Evolutionary conservation across 2,113 vertebrate genomes (phyloP), one percentile per base, ranked within the genome.

Genomic region (Sardina pilchardus): DNA sequence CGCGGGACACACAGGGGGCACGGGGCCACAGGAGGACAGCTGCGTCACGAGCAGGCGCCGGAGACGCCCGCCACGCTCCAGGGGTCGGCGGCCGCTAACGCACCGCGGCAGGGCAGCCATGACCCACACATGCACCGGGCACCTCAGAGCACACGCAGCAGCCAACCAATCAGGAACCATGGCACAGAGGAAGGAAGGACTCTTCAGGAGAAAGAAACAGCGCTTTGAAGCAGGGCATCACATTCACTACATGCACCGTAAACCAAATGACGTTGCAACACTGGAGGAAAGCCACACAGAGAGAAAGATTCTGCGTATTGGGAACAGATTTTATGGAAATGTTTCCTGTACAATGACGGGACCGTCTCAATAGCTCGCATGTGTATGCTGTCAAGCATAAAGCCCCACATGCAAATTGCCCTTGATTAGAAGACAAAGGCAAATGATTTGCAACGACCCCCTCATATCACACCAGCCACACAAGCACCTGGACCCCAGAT

Each of bases 371-470:
- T 71, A 34, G 63, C 63, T 34, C 34, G n/a, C 63, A 26, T 26
- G 26, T 30, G n/a, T 34, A 71, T 34, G 26, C 24, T 34, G 30
- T 71, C 63, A 34, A 1, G 9, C 30, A 71, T 14, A 34, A 3
- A 71, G 63, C 63, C 26, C 8, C 14, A 30, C 12, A 71, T 71
- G 63, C 63, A 71, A 71, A 71, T 71, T 34, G 63, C n/a, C 63
- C 63, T 71, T 71, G 63, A 71, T 71, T 71, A 71, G 63, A 71
- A 71, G 63, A 71, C 63, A 71, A 71, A 71, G 63, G 63, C 63
- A 34, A 14, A 71, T 71, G 63, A 71, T 71, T 71, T 71, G n/a
- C n/a, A 4, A 34, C 30, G 63, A 71, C 63, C 14, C 12, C 2
- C 26, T 34, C 63, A 30, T 71, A 71, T 71, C 63, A 71, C 63